Evolutionary conservation across 2,113 vertebrate species (phyloP), one percentile per base, ranked within the genome.

Genomic region (Zonotrichia leucophrys): DNA sequence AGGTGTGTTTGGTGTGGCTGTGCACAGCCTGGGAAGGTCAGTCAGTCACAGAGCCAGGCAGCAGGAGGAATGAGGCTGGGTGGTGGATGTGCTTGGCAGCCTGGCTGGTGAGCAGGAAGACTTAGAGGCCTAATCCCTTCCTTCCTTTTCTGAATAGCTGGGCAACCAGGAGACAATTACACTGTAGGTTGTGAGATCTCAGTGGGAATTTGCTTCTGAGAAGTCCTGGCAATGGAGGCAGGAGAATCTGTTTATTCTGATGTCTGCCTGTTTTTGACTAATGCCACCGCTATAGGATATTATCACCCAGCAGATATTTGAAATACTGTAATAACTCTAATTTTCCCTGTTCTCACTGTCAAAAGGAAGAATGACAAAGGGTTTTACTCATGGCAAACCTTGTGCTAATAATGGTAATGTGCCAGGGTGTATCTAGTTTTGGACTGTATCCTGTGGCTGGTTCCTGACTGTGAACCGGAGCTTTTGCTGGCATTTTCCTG

Each of bases 401-500:
- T n/a, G 47, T 44, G 60, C 59, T 75, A 85, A 63, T 49, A 83
- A 41, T 52, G 86, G 76, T 88, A 67, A 24, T 2, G 15, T 81
- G 95, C 92, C 93, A 83, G 20, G 3, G 19, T 39, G 50, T 63
- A 63, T 83, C 68, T 86, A 77, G 70, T 83, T 95, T 95, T 95
- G 95, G 63, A 73, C 79, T 55, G 55, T 28, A 58, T 67, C 64
- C 28, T 35, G 59, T 86, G 83, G 20, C 35, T 76, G 49, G 49
- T 85, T 87, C 55, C 92, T 94, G 50, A 85, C 88, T 76, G 67
- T 53, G 79, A 86, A 88, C 72, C 0, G 1, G 79, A 83, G 95
- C 59, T 86, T 90, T 92, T 92, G 72, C 79, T 96, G 96, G 79
- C 92, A 62, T 94, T 96, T 90, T 78, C 37, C 68, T 86, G 62